phyloP scores from a whole-genome alignment of 2,113 vertebrate species.

The Onychostruthus taczanowskii region DNA sequence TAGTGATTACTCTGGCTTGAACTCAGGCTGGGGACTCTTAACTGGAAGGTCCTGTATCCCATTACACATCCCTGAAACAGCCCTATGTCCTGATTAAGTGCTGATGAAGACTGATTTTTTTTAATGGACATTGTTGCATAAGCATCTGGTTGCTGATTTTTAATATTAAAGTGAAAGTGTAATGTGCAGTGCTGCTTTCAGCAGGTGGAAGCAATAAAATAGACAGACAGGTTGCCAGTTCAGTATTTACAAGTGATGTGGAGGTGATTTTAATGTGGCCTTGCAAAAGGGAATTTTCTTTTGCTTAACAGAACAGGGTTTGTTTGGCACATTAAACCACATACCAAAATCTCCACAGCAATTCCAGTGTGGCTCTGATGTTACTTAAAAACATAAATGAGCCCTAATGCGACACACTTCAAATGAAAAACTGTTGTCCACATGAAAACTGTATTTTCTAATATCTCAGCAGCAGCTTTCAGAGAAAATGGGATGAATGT shows the following conservation, averaged over 20 bases:
- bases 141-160: constrained; percentile 32
- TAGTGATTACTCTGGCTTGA: constrained; percentile 16
- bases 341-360: constrained; percentile 26
- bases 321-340: not conserved
- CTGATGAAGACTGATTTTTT: not conserved
- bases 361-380: constrained; percentile 51
- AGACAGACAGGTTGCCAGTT: constrained; percentile 37
- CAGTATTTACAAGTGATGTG: constrained; percentile 10
- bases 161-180: constrained; percentile 21
- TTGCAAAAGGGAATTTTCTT: constrained; percentile 26
- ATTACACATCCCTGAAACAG: not conserved
- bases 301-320: constrained; percentile 4
- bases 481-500: not conserved
- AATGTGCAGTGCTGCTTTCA: constrained; percentile 13
- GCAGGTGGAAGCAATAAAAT: constrained; percentile 16
- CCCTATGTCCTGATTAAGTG: not conserved
- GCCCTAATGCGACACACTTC: constrained; percentile 16
- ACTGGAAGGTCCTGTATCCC: not conserved
- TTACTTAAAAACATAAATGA: constrained; percentile 50
- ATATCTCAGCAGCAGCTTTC: not conserved
- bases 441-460: not conserved
- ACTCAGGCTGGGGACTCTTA: not conserved
- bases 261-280: constrained; percentile 15
- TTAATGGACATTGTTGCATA: not conserved
- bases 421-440: constrained; percentile 29